Evolutionary conservation across 2,888 invertebrate species (phyloP).

Genomic region (Ptilodon capucinus): DNA sequence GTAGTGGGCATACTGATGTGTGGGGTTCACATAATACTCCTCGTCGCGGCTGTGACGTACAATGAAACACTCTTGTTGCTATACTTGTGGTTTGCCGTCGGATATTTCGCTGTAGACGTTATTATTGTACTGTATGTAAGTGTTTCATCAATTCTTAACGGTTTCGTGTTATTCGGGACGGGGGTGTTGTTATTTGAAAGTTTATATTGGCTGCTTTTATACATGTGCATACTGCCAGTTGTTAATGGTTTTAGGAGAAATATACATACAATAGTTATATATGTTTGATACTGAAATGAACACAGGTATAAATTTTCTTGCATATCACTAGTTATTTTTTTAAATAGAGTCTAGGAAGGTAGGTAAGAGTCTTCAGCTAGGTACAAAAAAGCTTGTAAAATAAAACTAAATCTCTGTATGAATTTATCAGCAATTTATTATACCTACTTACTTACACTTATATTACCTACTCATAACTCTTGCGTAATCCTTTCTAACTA

Average conservation of each 20-base stretch:
- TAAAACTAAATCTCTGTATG: too few species aligned
- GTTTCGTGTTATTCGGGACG: constrained; percentile 17
- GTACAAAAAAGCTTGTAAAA: too few species aligned
- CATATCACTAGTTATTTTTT: background rate
- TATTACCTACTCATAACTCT: too few species aligned
- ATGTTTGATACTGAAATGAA: too few species aligned
- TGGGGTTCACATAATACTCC: constrained; percentile 38
- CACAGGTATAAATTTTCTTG: background rate
- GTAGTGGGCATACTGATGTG: constrained; percentile 44
- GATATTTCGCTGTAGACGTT: constrained; percentile 43
- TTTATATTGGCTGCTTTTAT: constrained; percentile 45
- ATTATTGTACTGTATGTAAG: constrained; percentile 25
- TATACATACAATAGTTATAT: constrained; percentile 55
- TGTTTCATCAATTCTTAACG: constrained; percentile 20
- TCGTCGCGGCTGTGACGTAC: constrained; percentile 45
- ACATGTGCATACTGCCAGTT: constrained; percentile 42
- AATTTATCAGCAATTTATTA: too few species aligned
- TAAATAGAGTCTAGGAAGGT: too few species aligned
- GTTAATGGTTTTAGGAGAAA: constrained; percentile 58
- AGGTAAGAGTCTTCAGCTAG: too few species aligned
- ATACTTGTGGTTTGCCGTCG: constrained; percentile 49
- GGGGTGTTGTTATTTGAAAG: constrained; percentile 26
- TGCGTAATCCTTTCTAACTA: too few species aligned
- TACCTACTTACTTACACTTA: too few species aligned
- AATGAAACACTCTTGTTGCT: constrained; percentile 51